Conservation (phyloP, 2,113 vertebrate genomes). For the Crocuta crocuta region DNA sequence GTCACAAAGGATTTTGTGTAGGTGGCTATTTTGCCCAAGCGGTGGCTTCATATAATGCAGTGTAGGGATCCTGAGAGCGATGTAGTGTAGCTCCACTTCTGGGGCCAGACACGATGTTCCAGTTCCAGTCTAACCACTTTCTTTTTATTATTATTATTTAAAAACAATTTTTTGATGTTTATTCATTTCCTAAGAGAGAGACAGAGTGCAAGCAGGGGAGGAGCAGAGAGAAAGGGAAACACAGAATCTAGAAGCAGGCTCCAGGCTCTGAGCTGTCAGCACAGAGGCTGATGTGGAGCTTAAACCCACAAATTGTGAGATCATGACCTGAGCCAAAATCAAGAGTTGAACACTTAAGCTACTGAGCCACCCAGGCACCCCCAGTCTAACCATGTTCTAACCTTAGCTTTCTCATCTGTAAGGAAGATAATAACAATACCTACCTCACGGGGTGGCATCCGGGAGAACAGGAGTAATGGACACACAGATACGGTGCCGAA, state of each 20-base stretch:
- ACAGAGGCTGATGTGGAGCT: no score
- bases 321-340: no score
- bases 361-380: no score
- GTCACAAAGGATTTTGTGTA: background rate
- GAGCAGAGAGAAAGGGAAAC: no score
- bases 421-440: background rate
- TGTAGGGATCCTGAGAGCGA: background rate
- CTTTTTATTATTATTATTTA: background rate
- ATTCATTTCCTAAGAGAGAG: no score
- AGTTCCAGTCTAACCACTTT: background rate
- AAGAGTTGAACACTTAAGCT: no score
- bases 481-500: background rate
- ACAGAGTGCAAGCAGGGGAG: no score
- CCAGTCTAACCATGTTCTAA: background rate
- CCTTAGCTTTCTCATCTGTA: background rate
- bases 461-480: background rate
- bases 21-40: background rate
- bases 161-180: no score
- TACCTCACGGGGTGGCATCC: background rate
- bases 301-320: no score
- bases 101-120: background rate
- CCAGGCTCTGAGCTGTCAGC: no score
- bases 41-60: constrained; percentile 1
- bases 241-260: no score
- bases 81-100: background rate